Conservation (phyloP, 2,113 vertebrate species). For the Ophiodon elongatus region DNA sequence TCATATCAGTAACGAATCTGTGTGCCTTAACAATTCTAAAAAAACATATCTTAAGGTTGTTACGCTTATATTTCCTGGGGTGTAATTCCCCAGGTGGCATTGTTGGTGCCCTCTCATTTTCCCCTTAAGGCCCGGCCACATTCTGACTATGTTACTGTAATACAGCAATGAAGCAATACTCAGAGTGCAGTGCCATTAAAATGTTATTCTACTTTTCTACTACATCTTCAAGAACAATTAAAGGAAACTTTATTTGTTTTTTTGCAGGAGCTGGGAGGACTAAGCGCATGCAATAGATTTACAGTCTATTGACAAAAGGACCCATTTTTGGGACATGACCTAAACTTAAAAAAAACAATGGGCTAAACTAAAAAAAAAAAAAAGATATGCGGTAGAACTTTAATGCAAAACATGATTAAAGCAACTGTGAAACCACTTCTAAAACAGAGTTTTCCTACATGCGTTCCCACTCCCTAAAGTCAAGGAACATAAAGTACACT, state of each 20-base stretch:
- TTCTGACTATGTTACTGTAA: not conserved
- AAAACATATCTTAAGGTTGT: too few relatives aligned
- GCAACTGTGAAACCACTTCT: constrained; percentile 23
- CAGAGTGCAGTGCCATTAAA: not conserved
- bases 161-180: not conserved
- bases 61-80: too few relatives aligned
- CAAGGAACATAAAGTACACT: constrained; percentile 47
- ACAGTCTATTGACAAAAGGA: not conserved
- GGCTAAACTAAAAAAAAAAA: constrained; percentile 20
- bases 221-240: not conserved
- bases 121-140: too few relatives aligned
- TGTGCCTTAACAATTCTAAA: too few relatives aligned
- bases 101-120: too few relatives aligned
- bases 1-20: too few relatives aligned
- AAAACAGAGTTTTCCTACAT: constrained; percentile 52
- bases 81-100: too few relatives aligned
- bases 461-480: constrained; percentile 55
- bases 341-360: constrained; percentile 12
- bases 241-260: not conserved
- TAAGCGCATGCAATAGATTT: too few relatives aligned
- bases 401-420: constrained; percentile 59
- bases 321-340: not conserved
- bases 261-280: not conserved
- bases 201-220: not conserved
- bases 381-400: constrained; percentile 35